phyloP scores from a whole-genome alignment of 1,140 invertebrate species.

The Prorops nasuta region DNA sequence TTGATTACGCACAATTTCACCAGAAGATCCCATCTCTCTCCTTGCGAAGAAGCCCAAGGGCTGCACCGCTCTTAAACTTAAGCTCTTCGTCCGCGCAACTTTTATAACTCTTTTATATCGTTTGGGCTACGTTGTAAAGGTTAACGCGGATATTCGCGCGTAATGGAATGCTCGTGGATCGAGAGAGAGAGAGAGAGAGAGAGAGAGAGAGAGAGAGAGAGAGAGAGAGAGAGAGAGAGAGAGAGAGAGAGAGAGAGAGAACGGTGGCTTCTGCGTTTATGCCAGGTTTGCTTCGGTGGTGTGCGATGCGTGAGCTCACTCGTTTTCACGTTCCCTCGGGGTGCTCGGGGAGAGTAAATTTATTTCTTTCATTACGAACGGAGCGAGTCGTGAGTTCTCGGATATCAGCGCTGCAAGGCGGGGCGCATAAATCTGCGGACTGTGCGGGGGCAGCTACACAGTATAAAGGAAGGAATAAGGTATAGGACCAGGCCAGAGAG shows the following conservation, averaged over 20 bases:
- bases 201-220: background rate
- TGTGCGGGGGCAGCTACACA: too few species aligned
- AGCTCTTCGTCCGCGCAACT: conserved; percentile 10
- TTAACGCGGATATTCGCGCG: conserved; percentile 40
- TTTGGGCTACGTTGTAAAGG: conserved; percentile 32
- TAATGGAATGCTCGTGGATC: conserved; percentile 35
- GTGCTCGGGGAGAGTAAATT: conserved; percentile 46
- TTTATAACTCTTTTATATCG: conserved; percentile 25
- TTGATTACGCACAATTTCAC: too few species aligned
- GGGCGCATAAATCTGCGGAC: conserved; percentile 55
- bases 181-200: background rate
- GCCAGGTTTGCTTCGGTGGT: too few species aligned
- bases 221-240: background rate
- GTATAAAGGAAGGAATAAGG: conserved; percentile 25
- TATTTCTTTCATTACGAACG: conserved; percentile 59
- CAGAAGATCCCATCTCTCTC: background rate
- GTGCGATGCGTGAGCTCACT: too few species aligned
- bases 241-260: too few species aligned
- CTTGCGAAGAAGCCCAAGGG: background rate
- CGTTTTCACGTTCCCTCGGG: too few species aligned
- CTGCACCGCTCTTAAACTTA: background rate
- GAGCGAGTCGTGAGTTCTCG: conserved; percentile 55
- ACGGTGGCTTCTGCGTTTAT: too few species aligned
- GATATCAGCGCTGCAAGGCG: conserved; percentile 55
- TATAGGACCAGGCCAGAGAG: conserved; percentile 23